These are phyloP conservation scores for Dicroscelio sp. DNA, from an alignment of 2,888 invertebrate genomes.

Conservation along the genomic window DNA sequence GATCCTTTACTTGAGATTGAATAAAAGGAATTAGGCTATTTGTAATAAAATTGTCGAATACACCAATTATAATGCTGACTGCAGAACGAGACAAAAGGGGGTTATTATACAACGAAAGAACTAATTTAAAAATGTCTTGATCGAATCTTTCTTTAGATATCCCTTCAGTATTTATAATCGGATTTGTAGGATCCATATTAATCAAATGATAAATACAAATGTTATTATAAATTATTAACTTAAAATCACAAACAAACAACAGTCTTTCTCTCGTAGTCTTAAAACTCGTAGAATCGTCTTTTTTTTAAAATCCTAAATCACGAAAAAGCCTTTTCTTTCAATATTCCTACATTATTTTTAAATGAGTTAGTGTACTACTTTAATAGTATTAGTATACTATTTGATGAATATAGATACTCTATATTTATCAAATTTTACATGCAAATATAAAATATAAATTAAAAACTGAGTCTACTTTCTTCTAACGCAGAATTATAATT, in stretches of 20 bases:
- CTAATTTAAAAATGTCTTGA: background rate
- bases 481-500: too few species aligned
- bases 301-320: too few species aligned
- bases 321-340: too few species aligned
- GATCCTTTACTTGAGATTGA: background rate
- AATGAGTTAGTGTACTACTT: too few species aligned
- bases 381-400: too few species aligned
- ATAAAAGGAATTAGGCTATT: background rate
- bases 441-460: too few species aligned
- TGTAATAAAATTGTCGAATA: constrained; percentile 11
- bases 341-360: too few species aligned
- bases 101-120: constrained; percentile 12
- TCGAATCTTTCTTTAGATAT: background rate
- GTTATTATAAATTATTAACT: background rate
- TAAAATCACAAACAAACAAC: background rate
- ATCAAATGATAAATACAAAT: background rate
- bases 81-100: constrained; percentile 2
- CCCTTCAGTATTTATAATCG: background rate
- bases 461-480: too few species aligned
- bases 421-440: too few species aligned
- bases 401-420: too few species aligned
- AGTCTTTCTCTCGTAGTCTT: background rate
- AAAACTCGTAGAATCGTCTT: background rate
- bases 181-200: background rate
- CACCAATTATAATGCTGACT: constrained; percentile 12